Conservation (phyloP, 1,140 invertebrate species). For the Orius insidiosus region DNA sequence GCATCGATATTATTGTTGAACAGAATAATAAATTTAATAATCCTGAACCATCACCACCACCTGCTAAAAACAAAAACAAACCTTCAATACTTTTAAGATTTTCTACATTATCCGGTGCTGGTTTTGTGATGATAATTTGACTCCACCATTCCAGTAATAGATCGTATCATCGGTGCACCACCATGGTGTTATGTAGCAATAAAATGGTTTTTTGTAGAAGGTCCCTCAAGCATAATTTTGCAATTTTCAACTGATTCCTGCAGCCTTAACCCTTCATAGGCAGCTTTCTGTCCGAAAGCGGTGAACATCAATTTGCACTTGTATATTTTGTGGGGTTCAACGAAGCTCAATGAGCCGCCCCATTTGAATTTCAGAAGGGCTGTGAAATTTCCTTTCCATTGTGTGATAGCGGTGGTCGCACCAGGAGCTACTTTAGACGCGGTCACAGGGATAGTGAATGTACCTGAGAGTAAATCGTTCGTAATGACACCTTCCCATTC, state of each 20-base stretch:
- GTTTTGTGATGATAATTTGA: constrained; percentile 11
- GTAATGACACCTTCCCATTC: too few relatives aligned
- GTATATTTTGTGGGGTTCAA: constrained; percentile 6
- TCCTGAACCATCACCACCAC: too few relatives aligned
- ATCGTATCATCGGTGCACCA: constrained; percentile 12
- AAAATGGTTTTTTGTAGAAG: constrained; percentile 14
- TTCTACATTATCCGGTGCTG: neutral
- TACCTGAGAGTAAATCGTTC: too few relatives aligned
- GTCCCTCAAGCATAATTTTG: constrained; percentile 12
- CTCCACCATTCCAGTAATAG: constrained; percentile 15
- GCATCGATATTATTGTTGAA: too few relatives aligned
- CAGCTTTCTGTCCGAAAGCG: too few relatives aligned
- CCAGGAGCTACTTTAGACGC: too few relatives aligned
- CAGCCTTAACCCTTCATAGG: neutral
- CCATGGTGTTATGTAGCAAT: constrained; percentile 15
- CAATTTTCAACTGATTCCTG: constrained; percentile 12
- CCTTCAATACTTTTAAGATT: too few relatives aligned
- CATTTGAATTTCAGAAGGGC: neutral
- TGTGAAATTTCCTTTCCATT: neutral
- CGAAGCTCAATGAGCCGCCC: constrained; percentile 1
- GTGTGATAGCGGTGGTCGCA: neutral
- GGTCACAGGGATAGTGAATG: too few relatives aligned
- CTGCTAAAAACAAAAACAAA: too few relatives aligned
- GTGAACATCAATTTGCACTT: constrained; percentile 3
- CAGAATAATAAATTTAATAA: too few relatives aligned